Evolutionary conservation across 2,113 vertebrate species (phyloP).

Genomic region (Okapia johnstoni): DNA sequence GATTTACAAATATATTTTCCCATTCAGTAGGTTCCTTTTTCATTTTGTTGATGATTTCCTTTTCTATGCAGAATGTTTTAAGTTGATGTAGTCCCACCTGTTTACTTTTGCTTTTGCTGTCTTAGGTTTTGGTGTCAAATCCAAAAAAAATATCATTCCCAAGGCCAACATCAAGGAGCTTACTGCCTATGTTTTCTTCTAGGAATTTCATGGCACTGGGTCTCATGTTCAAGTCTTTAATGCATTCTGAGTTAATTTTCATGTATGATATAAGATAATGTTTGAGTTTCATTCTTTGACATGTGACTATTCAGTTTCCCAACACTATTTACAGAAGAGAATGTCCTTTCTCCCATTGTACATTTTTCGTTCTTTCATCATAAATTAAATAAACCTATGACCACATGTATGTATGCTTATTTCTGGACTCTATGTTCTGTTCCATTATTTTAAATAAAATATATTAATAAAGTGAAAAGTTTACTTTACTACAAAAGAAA

Average conservation of each 20-base stretch:
- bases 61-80: background rate
- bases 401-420: background rate
- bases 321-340: background rate
- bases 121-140: background rate
- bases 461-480: conserved; percentile 22
- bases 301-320: background rate
- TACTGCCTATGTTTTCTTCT: background rate
- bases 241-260: background rate
- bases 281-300: background rate
- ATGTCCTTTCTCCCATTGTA: background rate
- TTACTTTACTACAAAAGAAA: background rate
- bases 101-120: background rate
- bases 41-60: background rate
- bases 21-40: background rate
- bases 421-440: background rate
- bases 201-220: background rate
- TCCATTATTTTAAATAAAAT: background rate
- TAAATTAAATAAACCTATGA: background rate
- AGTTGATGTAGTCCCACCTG: background rate
- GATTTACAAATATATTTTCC: background rate
- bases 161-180: background rate
- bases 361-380: background rate
- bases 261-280: background rate
- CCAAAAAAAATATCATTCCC: background rate
- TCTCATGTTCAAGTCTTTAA: background rate